Evolutionary conservation across 2,888 invertebrate species (phyloP).

Genomic region (Trimorus sp.): DNA sequence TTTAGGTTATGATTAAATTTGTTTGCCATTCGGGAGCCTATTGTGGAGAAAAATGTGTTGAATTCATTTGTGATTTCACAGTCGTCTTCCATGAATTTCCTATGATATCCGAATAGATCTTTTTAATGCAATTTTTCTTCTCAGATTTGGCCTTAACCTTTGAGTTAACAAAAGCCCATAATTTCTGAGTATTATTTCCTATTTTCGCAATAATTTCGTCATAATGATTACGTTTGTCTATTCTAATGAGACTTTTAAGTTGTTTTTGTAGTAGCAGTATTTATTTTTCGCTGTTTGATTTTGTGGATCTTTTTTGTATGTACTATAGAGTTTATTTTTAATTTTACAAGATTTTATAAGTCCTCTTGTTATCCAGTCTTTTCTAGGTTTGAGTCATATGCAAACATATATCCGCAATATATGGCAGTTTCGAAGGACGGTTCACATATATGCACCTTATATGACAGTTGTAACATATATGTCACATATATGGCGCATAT

Average conservation of each 20-base stretch:
- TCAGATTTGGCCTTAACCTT: background rate
- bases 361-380: no score
- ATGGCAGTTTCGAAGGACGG: no score
- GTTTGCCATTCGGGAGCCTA: slow-evolving; percentile 15
- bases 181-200: background rate
- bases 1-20: background rate
- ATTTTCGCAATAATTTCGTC: background rate
- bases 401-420: no score
- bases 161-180: background rate
- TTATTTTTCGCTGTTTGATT: slow-evolving; percentile 8
- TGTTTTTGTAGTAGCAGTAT: slow-evolving; percentile 22
- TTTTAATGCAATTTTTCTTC: background rate
- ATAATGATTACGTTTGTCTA: slow-evolving; percentile 1
- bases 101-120: background rate
- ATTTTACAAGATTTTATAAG: no score
- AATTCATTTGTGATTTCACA: background rate
- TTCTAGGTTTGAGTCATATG: no score
- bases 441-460: no score
- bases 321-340: slow-evolving; percentile 6
- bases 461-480: no score
- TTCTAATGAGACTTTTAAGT: background rate
- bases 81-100: background rate
- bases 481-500: no score
- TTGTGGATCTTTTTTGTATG: background rate
- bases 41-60: background rate